Base-by-base conservation (phyloP, 2,797 vertebrate species). In the Tragelaphus oryx region DNA sequence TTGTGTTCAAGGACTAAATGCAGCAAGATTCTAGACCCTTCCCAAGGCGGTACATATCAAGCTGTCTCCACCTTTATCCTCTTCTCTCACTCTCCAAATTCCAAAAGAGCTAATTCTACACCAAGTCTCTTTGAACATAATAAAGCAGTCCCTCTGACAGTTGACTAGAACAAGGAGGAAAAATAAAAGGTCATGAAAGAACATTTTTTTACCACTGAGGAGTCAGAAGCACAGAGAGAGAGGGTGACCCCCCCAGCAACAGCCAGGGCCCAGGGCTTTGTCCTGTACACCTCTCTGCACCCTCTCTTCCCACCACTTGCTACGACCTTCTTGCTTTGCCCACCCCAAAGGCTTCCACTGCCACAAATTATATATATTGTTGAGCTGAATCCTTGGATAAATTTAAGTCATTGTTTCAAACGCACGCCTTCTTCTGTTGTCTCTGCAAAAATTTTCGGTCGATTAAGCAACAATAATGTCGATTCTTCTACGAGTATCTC, bases 381-480 rank as follows among this genome's bases (percentile, higher is more conserved):
- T 80, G 80, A 28, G 80, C 91, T 9, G 76, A 95, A 81, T 87
- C 94, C 78, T 96, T 79, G 91, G 96, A 84, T 94, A 91, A 55
- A 97, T 96, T 94, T 96, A 97, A 98, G 97, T 95, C 18, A 41
- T 97, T 98, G 94, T 96, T 96, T 97, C 97, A 98, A 94, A 97
- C 12, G 1, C 71, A 93, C 22, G 92, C 83, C 76, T 80, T 97
- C 87, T 93, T 93, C 95, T 92, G 93, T 97, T 60, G n/a, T 54
- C 96, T 81, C 97, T 95, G 95, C 87, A 96, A 95, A 97, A 98
- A 95, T 96, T 87, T 95, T 95, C 95, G 75, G 98, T 98, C 97
- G 97, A 97, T 98, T 98, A 98, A 98, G 93, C 97, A 98, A 97
- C 93, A 98, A 95, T 95, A 97, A 98, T 85, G 37, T 97, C 89